phyloP scores from a whole-genome alignment of 1,140 invertebrate species.

The Berghia stephanieae region DNA sequence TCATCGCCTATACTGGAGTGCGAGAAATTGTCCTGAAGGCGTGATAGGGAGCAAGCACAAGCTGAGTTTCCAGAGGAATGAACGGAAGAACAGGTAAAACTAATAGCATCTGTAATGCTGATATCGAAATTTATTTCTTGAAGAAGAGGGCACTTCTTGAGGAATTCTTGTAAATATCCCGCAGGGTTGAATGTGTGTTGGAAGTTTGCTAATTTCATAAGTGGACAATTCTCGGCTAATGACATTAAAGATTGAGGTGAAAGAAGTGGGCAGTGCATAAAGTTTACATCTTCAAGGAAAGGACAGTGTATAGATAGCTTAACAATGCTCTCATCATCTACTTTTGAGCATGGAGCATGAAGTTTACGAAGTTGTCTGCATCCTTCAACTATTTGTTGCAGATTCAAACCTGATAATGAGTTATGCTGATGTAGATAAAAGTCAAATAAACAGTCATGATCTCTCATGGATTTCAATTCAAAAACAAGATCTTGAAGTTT shows the following conservation, averaged over 20 bases:
- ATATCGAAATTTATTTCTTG: constrained; percentile 25
- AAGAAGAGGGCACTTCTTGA: constrained; percentile 5
- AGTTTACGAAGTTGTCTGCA: constrained; percentile 21
- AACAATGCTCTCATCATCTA: constrained; percentile 26
- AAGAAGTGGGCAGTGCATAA: constrained; percentile 19
- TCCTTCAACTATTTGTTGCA: constrained; percentile 11
- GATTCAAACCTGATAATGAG: constrained; percentile 24
- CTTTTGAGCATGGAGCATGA: constrained; percentile 27
- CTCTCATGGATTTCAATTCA: background rate
- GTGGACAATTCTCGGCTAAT: constrained; percentile 8
- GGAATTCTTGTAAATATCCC: constrained; percentile 2
- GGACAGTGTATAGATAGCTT: constrained; percentile 19
- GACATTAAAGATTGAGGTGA: constrained; percentile 8
- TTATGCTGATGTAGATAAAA: constrained; percentile 6
- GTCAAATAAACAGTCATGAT: background rate
- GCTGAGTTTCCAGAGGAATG: too few relatives aligned
- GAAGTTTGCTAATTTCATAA: constrained; percentile 15
- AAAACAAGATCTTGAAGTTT: constrained; percentile 13
- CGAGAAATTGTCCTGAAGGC: too few relatives aligned
- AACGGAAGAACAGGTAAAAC: too few relatives aligned
- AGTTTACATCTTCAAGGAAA: constrained; percentile 27
- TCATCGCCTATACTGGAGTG: background rate
- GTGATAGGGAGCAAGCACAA: too few relatives aligned
- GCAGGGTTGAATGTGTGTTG: background rate
- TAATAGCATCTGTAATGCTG: background rate